Evolutionary conservation across 2,797 vertebrate species (phyloP), one percentile per base, ranked within the genome.

Genomic region (Thunnus albacares): DNA sequence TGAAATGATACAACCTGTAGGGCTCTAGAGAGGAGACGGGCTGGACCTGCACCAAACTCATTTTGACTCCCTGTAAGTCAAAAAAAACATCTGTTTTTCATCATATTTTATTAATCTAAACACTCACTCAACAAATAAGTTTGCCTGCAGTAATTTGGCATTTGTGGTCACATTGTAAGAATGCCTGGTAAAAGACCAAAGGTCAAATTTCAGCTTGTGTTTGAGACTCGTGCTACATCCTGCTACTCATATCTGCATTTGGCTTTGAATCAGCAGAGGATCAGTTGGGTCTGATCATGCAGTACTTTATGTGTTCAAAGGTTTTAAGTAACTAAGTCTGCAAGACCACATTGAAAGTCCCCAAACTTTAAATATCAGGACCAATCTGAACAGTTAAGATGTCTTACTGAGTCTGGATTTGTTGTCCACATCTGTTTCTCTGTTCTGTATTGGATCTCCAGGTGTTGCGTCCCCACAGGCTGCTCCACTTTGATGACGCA

Each of bases 1-100:
- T 96, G 85, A 99, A 97, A 58, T 94, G 79, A 51, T 99, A 98
- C 43, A 67, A 49, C 10, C 80, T 96, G 77, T 94, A 93, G 0
- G 97, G 97, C 80, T 95, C 89, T 92, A 99, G 94, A 57, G 80
- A 90, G 3, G 89, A 35, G 30, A 97, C 47, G 53, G 49, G 68
- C 51, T 56, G 38, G n/a, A 55, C 51, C 26, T 74, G 71, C 3
- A 33, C 63, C 18, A 22, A 61, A 59, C 49, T 33, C 20, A 7
- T 65, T 74, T 87, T 81, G 24, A 15, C 12, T 15, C 1, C 41
- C 92, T 91, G 83, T 4, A 63, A 79, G 24, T 20, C 5, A 81
- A 71, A 35, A 68, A 68, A 8, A 41, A 52, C 3, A 59, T 14
- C 2, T 66, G 4, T 67, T 28, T 66, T 71, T 35, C 26, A 49